These are phyloP conservation scores for Pterocles burchelli DNA, from an alignment of 2,113 vertebrate species.

Conservation along the genomic window DNA sequence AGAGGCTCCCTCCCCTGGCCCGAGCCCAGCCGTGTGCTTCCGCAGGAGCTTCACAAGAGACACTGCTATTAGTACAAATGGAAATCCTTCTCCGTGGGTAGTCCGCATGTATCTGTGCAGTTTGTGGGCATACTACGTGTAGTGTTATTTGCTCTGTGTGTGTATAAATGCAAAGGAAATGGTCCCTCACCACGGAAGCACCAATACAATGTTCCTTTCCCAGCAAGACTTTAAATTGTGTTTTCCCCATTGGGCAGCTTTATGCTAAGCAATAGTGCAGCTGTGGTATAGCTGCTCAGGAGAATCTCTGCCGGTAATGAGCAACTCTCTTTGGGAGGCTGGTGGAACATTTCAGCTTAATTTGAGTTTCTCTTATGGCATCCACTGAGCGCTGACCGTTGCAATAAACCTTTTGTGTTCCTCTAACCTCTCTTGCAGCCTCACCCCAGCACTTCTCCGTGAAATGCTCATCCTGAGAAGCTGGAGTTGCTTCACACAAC, in stretches of 20 bases:
- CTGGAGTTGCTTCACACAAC: neutral
- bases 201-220: accelerated
- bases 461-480: accelerated
- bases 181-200: neutral
- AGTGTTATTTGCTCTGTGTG: neutral
- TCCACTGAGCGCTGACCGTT: accelerated
- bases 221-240: accelerated
- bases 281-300: accelerated
- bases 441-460: accelerated
- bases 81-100: neutral
- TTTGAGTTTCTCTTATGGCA: neutral
- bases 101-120: accelerated
- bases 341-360: neutral
- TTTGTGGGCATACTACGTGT: neutral
- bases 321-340: neutral
- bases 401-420: accelerated
- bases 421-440: neutral
- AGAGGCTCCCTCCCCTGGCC: neutral
- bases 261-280: neutral
- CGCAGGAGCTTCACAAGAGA: neutral
- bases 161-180: accelerated
- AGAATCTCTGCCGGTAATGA: neutral
- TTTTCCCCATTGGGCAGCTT: neutral
- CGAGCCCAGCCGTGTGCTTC: neutral
- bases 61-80: neutral